Conservation (phyloP, 2,113 vertebrate species). For the Pedionomus torquatus region DNA sequence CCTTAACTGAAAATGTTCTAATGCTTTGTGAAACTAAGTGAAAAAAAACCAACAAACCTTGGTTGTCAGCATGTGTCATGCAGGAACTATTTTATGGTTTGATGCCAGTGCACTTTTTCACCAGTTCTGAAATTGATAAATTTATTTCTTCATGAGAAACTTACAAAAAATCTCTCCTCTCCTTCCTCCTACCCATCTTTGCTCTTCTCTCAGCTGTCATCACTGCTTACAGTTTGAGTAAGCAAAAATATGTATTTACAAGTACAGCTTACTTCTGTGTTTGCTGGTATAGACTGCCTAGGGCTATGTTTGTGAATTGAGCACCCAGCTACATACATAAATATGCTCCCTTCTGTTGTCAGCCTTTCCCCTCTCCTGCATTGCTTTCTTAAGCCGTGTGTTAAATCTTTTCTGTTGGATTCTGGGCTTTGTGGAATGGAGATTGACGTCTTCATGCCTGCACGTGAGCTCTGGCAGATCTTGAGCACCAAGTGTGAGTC, state of each 20-base stretch:
- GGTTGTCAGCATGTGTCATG: neutral
- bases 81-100: neutral
- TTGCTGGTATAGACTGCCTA: neutral
- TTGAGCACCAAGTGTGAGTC: fast-evolving
- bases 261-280: neutral
- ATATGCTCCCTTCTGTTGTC: neutral
- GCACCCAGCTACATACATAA: neutral
- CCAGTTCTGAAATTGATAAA: neutral
- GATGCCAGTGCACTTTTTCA: slow-evolving; percentile 16
- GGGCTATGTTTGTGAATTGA: neutral
- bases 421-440: neutral
- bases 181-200: neutral
- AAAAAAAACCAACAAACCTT: neutral
- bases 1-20: neutral
- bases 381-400: neutral
- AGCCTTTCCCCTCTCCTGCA: neutral
- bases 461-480: fast-evolving
- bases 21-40: neutral
- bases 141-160: neutral
- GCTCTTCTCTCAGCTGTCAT: slow-evolving; percentile 11
- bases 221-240: slow-evolving; percentile 12
- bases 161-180: neutral
- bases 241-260: slow-evolving; percentile 34
- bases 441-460: neutral
- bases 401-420: neutral